A percentile compares a stretch with the other conserved stretches of the same genome.
Evolutionary conservation across 1,140 invertebrate genomes (phyloP).

Genomic region (Drosophila miranda): DNA sequence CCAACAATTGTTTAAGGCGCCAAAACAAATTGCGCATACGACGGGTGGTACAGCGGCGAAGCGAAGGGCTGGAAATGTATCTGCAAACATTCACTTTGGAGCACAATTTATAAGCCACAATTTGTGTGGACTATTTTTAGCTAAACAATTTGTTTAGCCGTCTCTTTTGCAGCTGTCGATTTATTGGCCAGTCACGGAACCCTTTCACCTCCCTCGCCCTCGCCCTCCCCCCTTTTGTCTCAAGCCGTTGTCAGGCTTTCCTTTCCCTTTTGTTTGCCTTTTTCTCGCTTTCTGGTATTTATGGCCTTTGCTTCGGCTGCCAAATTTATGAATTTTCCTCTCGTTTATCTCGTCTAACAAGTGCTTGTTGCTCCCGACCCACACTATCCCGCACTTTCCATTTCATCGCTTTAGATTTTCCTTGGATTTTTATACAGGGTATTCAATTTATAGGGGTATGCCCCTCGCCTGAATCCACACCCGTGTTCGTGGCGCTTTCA

Average conservation of each 20-base stretch:
- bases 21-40: conserved; percentile 65
- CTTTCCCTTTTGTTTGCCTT: conserved; percentile 15
- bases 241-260: conserved; percentile 41
- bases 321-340: conserved; percentile 61
- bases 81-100: conserved; percentile 44
- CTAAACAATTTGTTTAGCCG: conserved; percentile 49
- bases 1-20: conserved; percentile 64
- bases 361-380: conserved; percentile 51
- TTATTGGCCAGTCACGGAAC: conserved; percentile 36
- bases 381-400: conserved; percentile 37
- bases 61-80: conserved; percentile 7
- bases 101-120: conserved; percentile 54
- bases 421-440: too few species aligned
- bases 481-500: too few species aligned
- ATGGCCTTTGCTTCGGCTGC: conserved; percentile 26
- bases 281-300: conserved; percentile 25
- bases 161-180: conserved; percentile 45
- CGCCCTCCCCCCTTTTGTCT: not conserved
- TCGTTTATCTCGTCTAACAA: conserved; percentile 61
- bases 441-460: too few species aligned
- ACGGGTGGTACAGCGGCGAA: conserved; percentile 17
- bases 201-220: not conserved
- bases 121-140: conserved; percentile 60
- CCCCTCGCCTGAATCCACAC: too few species aligned
- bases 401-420: conserved; percentile 32